These are phyloP conservation scores for Antidorcas marsupialis DNA, from an alignment of 2,113 vertebrate species.

Conservation along the genomic window DNA sequence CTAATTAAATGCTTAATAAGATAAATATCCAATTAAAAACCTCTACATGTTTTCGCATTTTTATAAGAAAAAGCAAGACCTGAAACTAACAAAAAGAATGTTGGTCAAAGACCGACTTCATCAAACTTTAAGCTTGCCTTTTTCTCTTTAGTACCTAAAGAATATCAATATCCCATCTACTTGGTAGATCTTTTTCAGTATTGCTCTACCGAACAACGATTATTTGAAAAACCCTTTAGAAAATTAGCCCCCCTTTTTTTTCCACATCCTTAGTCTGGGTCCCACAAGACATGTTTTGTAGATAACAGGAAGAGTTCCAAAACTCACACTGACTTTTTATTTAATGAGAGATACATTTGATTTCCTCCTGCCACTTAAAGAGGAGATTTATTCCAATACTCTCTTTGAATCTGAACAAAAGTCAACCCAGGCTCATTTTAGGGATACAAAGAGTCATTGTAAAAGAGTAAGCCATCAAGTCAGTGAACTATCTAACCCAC, in stretches of 20 bases:
- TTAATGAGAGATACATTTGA: conserved; percentile 16
- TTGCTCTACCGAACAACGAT: neutral
- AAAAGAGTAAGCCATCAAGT: neutral
- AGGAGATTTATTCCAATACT: conserved; percentile 10
- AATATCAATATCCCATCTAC: neutral
- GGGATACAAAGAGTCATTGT: neutral
- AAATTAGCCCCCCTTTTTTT: neutral
- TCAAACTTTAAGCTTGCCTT: neutral
- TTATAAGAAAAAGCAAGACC: neutral
- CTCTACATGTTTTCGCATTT: neutral
- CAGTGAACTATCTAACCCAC: neutral
- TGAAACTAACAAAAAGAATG: neutral
- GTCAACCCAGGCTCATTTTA: neutral
- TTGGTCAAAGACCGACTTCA: neutral
- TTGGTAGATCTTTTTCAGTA: neutral
- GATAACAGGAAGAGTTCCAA: conserved; percentile 3
- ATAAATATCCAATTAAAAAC: neutral
- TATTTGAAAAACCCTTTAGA: conserved; percentile 6
- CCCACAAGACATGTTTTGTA: neutral
- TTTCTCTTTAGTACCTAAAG: neutral
- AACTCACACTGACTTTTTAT: neutral
- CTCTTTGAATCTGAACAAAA: conserved; percentile 16
- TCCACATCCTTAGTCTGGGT: neutral
- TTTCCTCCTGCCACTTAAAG: conserved; percentile 7
- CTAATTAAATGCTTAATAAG: neutral